Percentiles rank a stretch among this genome's conserved stretches.
These are phyloP conservation scores for Pardalotus punctatus DNA, from an alignment of 2,113 vertebrate genomes.

Conservation along the genomic window DNA sequence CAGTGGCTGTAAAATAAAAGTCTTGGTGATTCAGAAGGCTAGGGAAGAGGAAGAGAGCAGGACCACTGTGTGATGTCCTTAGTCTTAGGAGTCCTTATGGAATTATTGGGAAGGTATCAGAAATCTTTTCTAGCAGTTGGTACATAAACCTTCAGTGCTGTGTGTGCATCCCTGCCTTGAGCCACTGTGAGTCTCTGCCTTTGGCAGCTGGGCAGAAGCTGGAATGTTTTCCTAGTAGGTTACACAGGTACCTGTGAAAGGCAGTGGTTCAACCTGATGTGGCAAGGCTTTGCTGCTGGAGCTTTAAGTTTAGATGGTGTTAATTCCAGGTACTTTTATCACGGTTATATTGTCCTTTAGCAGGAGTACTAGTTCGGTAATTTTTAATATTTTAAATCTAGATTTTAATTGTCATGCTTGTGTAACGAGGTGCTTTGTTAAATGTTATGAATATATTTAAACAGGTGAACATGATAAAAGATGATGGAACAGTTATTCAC, in stretches of 20 bases:
- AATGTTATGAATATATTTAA: slow-evolving; percentile 33
- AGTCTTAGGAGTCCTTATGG: background rate
- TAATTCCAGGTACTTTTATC: background rate
- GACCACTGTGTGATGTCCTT: background rate
- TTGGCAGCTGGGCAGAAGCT: background rate
- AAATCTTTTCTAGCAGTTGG: background rate
- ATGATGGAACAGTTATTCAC: slow-evolving; percentile 97
- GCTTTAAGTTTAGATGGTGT: background rate
- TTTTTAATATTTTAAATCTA: background rate
- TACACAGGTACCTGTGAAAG: background rate
- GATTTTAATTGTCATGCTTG: background rate
- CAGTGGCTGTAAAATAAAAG: background rate
- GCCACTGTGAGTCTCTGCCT: background rate
- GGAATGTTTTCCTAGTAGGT: background rate
- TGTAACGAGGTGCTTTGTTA: background rate
- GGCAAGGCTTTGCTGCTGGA: background rate
- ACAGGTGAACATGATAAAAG: slow-evolving; percentile 99
- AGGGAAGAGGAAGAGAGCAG: background rate
- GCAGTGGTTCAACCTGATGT: background rate
- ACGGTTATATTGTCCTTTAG: background rate
- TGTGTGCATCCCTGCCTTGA: background rate
- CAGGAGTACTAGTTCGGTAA: background rate
- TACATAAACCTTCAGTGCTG: background rate
- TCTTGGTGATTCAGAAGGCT: background rate
- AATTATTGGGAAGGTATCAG: background rate